A percentile compares a stretch with the other conserved stretches of the same genome.
Evolutionary conservation across 2,888 invertebrate species (phyloP).

Genomic region (Heliconius aoede): DNA sequence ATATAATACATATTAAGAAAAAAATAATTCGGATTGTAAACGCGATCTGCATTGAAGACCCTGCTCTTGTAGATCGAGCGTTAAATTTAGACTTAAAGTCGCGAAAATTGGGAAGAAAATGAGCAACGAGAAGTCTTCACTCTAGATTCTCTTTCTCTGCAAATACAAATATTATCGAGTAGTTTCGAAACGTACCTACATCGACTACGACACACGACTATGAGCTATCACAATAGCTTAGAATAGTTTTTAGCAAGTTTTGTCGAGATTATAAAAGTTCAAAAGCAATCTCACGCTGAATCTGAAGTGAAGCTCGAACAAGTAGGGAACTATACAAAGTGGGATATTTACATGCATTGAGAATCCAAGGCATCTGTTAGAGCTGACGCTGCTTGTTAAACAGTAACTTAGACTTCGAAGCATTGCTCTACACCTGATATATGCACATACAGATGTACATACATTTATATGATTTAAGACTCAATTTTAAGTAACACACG

Average conservation of each 20-base stretch:
- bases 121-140: neutral
- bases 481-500: no score
- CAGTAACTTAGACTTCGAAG: conserved; percentile 12
- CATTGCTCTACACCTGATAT: conserved; percentile 7
- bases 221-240: conserved; percentile 2
- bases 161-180: neutral
- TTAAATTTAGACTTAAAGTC: no score
- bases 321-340: conserved; percentile 19
- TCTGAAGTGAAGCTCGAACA: conserved; percentile 12
- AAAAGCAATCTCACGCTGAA: conserved; percentile 6
- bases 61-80: no score
- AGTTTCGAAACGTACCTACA: neutral
- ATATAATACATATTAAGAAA: no score
- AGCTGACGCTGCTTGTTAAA: conserved; percentile 3
- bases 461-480: neutral
- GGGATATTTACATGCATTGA: conserved; percentile 23
- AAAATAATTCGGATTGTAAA: no score
- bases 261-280: conserved; percentile 10
- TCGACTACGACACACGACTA: no score
- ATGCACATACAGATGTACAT: conserved; percentile 4
- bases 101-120: no score
- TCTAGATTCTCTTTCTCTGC: neutral
- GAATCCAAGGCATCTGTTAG: conserved; percentile 24
- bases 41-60: no score
- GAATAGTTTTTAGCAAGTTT: neutral